Base-by-base conservation (phyloP, 2,797 vertebrate species). In the Lacerta agilis region DNA sequence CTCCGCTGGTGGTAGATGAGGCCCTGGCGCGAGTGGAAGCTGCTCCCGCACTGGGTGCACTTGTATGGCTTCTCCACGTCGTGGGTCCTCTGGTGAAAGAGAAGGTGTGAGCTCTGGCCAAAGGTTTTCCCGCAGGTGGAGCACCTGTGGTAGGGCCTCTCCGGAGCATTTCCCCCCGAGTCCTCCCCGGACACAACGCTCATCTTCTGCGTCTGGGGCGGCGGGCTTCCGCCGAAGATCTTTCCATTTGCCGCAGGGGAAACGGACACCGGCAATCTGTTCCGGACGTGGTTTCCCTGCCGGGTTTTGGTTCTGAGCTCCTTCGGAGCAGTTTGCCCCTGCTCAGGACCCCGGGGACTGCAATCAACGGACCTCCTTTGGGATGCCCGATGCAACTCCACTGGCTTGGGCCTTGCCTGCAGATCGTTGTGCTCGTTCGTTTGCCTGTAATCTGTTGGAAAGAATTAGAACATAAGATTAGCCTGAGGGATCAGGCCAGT, bases 101-200 rank as follows among this genome's bases (percentile, higher is more conserved):
- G 4, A n/a, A 87, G 86, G 17, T 10, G 95, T 88, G 85, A 94
- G 89, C 89, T 96, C 94, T 87, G 79, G 23, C 94, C 92, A 25
- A 96, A 96, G 69, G 93, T 94, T 79, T 96, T 96, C 58, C 94
- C 95, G 17, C 95, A 96, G 79, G 92, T 87, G 3, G 92, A 87
- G 3, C 96, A 96, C n/a, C 92, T 93, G 58, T 87, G 71, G 45
- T 94, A 96, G 15, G 94, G 95, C 81, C 92, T 95, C 81, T 96
- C 95, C 15, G 61, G 79, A 36, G 89, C 92, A 78, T 93, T 89
- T 90, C 93, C 88, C 2, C 95, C 94, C 2, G 92, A 95, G 73
- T 92, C 90, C 82, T 96, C 95, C 17, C 87, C 93, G 64, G 69
- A 43, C 6, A 8, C 45, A 7, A 3, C 1, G 1, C 38, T 25